phyloP scores from a whole-genome alignment of 2,888 invertebrate genomes.

The Metalampra italica region DNA sequence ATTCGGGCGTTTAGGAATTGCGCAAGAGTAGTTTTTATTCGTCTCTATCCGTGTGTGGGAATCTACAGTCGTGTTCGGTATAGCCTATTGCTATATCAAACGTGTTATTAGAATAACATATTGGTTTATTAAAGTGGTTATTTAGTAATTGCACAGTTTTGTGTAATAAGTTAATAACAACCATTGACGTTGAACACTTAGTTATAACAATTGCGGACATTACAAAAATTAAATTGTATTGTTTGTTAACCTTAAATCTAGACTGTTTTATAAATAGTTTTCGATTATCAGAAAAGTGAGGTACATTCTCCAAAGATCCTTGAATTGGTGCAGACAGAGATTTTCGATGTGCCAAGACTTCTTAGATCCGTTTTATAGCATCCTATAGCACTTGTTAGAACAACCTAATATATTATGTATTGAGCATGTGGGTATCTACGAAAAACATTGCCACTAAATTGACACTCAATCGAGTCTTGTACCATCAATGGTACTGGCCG shows the following conservation, averaged over 20 bases:
- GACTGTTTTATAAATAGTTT: not conserved
- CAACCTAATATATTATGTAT: too few relatives aligned
- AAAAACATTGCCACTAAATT: too few relatives aligned
- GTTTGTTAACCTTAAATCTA: not conserved
- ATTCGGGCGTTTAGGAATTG: constrained; percentile 15
- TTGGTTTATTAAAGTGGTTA: constrained; percentile 31
- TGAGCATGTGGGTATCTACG: too few relatives aligned
- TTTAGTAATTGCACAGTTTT: constrained; percentile 18
- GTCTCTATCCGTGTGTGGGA: constrained; percentile 30
- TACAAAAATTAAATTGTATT: not conserved
- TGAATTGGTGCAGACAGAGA: not conserved
- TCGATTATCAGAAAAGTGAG: not conserved
- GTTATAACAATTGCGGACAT: not conserved
- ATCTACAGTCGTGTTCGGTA: constrained; percentile 34
- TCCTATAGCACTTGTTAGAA: too few relatives aligned
- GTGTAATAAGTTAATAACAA: constrained; percentile 13
- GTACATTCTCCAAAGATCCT: too few relatives aligned
- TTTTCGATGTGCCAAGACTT: not conserved
- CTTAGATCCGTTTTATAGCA: not conserved
- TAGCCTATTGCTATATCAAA: constrained; percentile 27
- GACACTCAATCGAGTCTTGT: too few relatives aligned
- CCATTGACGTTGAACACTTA: constrained; percentile 12
- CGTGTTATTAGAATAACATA: constrained; percentile 36
- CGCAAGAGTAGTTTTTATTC: constrained; percentile 14
- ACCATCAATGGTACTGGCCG: too few relatives aligned